These are phyloP conservation scores for Grus americana DNA, from an alignment of 2,113 vertebrate genomes.

Conservation along the genomic window DNA sequence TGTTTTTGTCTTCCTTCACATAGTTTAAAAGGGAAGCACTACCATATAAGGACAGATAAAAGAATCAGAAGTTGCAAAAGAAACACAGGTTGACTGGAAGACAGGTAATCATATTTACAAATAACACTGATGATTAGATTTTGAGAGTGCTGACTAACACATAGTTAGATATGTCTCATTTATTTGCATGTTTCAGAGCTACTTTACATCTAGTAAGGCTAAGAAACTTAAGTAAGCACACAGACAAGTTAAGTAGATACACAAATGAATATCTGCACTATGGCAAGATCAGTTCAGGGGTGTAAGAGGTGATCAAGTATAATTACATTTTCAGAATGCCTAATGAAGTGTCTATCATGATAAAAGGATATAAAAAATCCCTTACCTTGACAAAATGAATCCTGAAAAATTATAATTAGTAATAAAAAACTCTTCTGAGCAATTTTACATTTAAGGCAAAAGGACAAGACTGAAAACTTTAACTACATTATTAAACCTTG, in stretches of 20 bases:
- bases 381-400: not conserved
- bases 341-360: not conserved
- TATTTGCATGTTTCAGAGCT: conserved; percentile 33
- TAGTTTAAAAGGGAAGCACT: not conserved
- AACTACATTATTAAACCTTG: not conserved
- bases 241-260: not conserved
- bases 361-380: not conserved
- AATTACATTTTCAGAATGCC: not conserved
- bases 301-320: not conserved
- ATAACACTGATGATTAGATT: not conserved
- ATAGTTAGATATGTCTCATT: not conserved
- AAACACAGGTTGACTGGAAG: not conserved
- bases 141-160: conserved; percentile 11
- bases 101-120: not conserved
- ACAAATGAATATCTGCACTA: not conserved
- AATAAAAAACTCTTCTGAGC: not conserved
- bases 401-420: not conserved
- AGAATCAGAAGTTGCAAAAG: not conserved
- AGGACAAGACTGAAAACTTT: not conserved
- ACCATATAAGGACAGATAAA: not conserved
- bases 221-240: not conserved
- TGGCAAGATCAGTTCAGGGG: not conserved
- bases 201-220: not conserved
- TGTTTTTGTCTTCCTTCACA: not conserved
- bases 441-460: not conserved